phyloP scores from a whole-genome alignment of 2,797 vertebrate species.

The Manis pentadactyla region DNA sequence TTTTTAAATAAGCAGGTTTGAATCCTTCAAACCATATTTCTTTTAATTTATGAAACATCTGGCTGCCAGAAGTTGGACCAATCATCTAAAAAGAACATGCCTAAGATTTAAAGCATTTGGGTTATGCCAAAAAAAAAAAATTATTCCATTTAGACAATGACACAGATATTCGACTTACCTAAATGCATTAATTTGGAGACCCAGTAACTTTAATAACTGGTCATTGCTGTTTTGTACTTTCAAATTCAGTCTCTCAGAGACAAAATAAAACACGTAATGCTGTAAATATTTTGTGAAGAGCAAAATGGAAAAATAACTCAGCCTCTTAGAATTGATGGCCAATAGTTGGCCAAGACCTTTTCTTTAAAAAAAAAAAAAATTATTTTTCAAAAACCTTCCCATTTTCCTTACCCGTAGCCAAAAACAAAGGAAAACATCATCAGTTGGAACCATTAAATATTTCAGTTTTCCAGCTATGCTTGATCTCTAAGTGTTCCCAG shows the following conservation, averaged over 20 bases:
- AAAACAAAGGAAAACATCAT: constrained; percentile 16
- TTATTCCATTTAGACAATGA: background rate
- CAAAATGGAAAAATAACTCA: constrained; percentile 13
- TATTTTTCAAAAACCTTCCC: constrained; percentile 35
- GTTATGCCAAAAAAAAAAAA: background rate
- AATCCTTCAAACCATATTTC: constrained; percentile 30
- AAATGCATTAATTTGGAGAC: constrained; percentile 47
- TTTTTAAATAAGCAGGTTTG: background rate
- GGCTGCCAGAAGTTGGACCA: constrained; percentile 59
- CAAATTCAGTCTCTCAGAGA: constrained; percentile 28
- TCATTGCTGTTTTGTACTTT: constrained; percentile 58
- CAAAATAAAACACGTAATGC: constrained; percentile 61
- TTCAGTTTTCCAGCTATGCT: background rate
- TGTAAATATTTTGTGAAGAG: constrained; percentile 52
- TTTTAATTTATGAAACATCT: constrained; percentile 71
- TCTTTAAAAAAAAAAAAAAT: background rate
- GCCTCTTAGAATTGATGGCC: constrained; percentile 47
- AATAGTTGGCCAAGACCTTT: background rate
- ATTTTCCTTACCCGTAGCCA: constrained; percentile 1
- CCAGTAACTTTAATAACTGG: constrained; percentile 42
- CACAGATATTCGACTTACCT: constrained; percentile 44
- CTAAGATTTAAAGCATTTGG: constrained; percentile 59
- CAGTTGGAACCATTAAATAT: background rate
- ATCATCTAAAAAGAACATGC: constrained; percentile 35
- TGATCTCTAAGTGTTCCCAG: background rate